Base-by-base conservation (phyloP, 2,888 invertebrate genomes). In the Spilosoma lubricipeda region DNA sequence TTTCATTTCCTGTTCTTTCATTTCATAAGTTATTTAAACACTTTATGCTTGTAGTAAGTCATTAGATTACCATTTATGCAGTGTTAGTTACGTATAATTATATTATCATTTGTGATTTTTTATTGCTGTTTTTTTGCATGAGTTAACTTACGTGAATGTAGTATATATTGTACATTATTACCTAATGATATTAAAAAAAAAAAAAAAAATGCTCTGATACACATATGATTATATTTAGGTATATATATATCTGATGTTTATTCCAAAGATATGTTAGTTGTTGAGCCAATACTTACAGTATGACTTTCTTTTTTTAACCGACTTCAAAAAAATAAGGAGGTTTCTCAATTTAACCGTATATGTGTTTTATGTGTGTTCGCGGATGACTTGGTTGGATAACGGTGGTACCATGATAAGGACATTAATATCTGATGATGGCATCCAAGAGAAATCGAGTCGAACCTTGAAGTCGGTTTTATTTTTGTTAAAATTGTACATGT, bases 21-120 rank as follows among this genome's bases (percentile, higher is more conserved):
- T 71, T 73, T 67, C 65, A 52, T 68, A 69, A 69, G 48, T 66
- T 68, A 73, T 70, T 7, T 48, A 70, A 64, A 48, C 33, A 20
- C n/a, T 27, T 75, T 73, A 18, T 4, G 52, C 64, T 33, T 36
- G 36, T 67, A 67, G 45, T 67, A 42, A 42, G 45, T 2, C n/a
- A 18, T 27, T 45, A 20, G 42, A 67, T 67, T 20, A 45, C 52
- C 13, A 27, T 27, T 15, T 63, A 63, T 13, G 5, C 9, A 27
- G 0, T 59, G n/a, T 13, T 27, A 30, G n/a, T 13, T 27, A 30
- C 15, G 27, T 59, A 13, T 59, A 27, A 13, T 59, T 27, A 59
- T 56, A 23, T 27, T 27, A 1, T 36, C 36, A 59, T 59, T 59
- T 27, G 13, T 30, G 27, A 15, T 59, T 0, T 9, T 30, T 45